Evolutionary conservation across 2,888 invertebrate species (phyloP).

Genomic region (Caenorhabditis angaria): DNA sequence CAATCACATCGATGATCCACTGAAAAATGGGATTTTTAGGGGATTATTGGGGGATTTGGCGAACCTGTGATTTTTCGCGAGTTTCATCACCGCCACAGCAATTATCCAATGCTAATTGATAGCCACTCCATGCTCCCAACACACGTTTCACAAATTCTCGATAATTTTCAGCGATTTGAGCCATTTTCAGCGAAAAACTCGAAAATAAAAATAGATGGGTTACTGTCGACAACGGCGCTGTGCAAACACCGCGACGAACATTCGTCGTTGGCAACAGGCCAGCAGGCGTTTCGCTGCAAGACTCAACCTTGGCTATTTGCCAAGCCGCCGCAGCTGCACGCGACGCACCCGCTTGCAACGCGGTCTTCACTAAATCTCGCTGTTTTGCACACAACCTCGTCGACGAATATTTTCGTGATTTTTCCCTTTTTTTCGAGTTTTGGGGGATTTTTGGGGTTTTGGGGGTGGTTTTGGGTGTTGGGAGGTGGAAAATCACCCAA

Average conservation of each 20-base stretch:
- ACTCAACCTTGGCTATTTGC: conserved; percentile 27
- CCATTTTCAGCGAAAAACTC: conserved; percentile 10
- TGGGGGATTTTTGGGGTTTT: not conserved
- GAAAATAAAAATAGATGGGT: conserved; percentile 5
- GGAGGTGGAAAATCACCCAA: not conserved
- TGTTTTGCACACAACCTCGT: conserved; percentile 8
- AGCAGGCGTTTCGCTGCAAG: conserved; percentile 18
- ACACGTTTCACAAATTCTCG: conserved; percentile 36
- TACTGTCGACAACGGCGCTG: conserved; percentile 21
- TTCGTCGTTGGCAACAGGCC: conserved; percentile 5
- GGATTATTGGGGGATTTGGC: conserved; percentile 13
- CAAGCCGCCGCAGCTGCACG: conserved; percentile 14
- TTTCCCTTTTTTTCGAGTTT: not conserved
- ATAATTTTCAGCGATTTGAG: conserved; percentile 8
- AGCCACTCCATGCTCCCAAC: conserved; percentile 55
- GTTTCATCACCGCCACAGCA: conserved; percentile 60
- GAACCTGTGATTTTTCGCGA: conserved; percentile 49
- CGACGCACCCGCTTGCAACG: conserved; percentile 17
- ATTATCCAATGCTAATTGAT: conserved; percentile 58
- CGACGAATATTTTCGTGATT: not conserved
- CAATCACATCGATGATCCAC: conserved; percentile 57
- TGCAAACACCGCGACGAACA: conserved; percentile 27
- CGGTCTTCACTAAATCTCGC: conserved; percentile 14
- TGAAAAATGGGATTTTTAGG: conserved; percentile 30
- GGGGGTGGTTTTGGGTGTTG: not conserved